Percentiles rank a stretch among this genome's conserved stretches.
These are phyloP conservation scores for Tolmerus cingulatus DNA, from an alignment of 2,888 invertebrate genomes.

Conservation along the genomic window DNA sequence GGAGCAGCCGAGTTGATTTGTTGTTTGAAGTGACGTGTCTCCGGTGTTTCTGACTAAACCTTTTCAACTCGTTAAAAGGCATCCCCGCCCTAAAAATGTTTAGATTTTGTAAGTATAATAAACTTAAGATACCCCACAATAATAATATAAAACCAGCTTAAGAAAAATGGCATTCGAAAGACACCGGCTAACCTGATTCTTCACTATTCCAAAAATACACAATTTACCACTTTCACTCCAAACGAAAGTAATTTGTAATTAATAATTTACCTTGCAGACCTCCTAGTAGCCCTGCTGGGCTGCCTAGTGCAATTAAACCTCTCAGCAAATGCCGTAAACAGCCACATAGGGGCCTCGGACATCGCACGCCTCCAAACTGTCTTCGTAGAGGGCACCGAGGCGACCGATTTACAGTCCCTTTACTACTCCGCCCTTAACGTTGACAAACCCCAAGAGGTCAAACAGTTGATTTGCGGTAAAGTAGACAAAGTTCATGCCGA, in stretches of 20 bases:
- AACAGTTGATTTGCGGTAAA: conserved; percentile 66
- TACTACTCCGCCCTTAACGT: conserved; percentile 80
- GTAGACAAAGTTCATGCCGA: conserved; percentile 55
- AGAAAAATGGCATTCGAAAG: background rate
- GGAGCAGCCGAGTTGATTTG: background rate
- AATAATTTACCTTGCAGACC: background rate
- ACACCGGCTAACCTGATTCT: background rate
- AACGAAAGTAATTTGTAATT: background rate
- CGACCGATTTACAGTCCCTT: conserved; percentile 71
- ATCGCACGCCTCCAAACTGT: conserved; percentile 60
- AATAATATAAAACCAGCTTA: background rate
- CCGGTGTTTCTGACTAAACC: background rate
- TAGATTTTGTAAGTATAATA: background rate
- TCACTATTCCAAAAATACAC: background rate
- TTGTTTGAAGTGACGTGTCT: conserved; percentile 42
- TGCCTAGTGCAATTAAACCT: background rate
- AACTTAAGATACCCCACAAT: background rate
- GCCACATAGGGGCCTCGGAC: conserved; percentile 58
- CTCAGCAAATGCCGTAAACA: conserved; percentile 56
- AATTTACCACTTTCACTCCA: background rate
- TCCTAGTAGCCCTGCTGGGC: conserved; percentile 13
- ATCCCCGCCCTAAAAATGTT: background rate
- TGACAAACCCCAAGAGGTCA: conserved; percentile 69
- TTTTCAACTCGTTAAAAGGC: background rate
- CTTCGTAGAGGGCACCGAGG: conserved; percentile 64